Evolutionary conservation across 2,797 vertebrate species (phyloP), one percentile per base, ranked within the genome.

Genomic region (Syncerus caffer): DNA sequence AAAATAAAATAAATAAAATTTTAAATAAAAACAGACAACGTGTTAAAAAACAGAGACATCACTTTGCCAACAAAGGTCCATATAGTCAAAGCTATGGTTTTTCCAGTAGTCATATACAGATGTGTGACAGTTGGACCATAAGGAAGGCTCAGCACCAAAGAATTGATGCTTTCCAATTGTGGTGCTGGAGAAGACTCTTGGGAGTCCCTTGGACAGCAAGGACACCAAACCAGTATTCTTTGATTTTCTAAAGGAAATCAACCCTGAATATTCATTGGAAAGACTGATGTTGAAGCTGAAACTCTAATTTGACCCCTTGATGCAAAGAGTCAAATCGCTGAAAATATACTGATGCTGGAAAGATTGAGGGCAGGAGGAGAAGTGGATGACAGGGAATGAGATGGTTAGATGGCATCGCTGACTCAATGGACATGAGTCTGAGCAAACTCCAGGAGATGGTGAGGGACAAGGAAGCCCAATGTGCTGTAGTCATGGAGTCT

Each of bases 21-120:
- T 42, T 38, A 67, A 21, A 34, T 34, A 67, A 34, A 67, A 67
- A 34, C 34, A 34, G 17, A 21, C 17, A 67, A 9, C 0, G 0
- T 74, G 21, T 25, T 42, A 42, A 74, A 67, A 34, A 71, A 38
- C 19, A 71, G 21, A 71, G 67, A 1, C 19, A 74, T 25, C 34
- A 74, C 21, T 25, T 74, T 74, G 67, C 67, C 21, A 25, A 42
- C 34, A 74, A 42, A 74, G 34, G 34, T 74, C 12, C 1, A 7
- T 71, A 23, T 23, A 42, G 19, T 74, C 67, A 74, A 42, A 42
- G 67, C 21, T 25, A 78, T 47, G 42, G 7, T 13, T 74, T 42
- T 74, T 42, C 34, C 21, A 42, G 6, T 74, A 25, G 67, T 42
- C 34, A 74, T 42, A 67, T 25, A 42, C 2, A 7, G 67, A 74